These are phyloP conservation scores for Urocyon cinereoargenteus DNA, from an alignment of 2,797 vertebrate genomes.

Conservation along the genomic window DNA sequence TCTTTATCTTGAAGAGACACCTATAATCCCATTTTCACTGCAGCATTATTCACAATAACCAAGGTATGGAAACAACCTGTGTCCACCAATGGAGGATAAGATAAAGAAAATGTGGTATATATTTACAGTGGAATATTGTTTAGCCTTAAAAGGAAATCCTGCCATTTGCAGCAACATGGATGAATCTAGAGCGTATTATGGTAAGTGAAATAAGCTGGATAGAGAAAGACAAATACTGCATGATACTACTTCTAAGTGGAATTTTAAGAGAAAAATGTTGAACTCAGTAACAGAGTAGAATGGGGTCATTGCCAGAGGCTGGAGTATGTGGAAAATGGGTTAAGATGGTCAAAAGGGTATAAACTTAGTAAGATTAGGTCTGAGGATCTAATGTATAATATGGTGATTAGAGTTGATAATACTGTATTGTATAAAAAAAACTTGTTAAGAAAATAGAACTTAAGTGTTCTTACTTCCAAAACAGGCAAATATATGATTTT, in stretches of 20 bases:
- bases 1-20: not conserved
- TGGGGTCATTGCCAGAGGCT: not conserved
- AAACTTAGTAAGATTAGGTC: not conserved
- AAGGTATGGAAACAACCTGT: not conserved
- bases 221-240: not conserved
- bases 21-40: not conserved
- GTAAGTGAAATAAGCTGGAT: not conserved
- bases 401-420: not conserved
- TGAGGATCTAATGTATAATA: not conserved
- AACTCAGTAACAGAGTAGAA: not conserved
- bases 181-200: not conserved
- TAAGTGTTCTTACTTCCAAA: not conserved
- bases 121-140: not conserved
- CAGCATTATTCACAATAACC: not conserved
- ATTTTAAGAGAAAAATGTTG: not conserved
- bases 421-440: constrained; percentile 7
- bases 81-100: not conserved
- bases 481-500: not conserved
- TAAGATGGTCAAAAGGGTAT: not conserved
- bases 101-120: not conserved
- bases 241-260: not conserved
- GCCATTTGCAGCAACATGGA: not conserved
- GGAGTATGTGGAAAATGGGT: not conserved
- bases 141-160: not conserved
- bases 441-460: not conserved